Evolutionary conservation across 2,113 vertebrate species (phyloP).

Genomic region (Falcunculus frontatus): DNA sequence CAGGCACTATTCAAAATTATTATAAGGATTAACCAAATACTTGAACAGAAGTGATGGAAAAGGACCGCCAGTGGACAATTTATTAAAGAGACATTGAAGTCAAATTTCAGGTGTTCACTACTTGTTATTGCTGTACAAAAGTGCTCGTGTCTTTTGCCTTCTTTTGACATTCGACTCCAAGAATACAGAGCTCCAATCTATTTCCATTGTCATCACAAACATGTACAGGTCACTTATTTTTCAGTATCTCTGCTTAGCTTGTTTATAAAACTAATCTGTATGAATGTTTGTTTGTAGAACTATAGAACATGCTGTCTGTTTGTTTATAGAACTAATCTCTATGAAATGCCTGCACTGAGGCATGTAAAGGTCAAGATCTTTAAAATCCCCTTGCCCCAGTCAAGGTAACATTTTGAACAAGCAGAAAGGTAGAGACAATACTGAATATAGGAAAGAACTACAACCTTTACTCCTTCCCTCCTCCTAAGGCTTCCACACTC

Average conservation of each 20-base stretch:
- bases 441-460: not conserved
- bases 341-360: not conserved
- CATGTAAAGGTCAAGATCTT: constrained; percentile 18
- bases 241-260: not conserved
- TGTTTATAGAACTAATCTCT: not conserved
- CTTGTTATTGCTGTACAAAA: not conserved
- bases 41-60: not conserved
- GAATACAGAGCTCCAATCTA: not conserved
- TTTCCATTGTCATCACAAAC: not conserved
- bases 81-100: not conserved
- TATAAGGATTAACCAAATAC: not conserved
- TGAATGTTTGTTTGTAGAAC: not conserved
- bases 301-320: not conserved
- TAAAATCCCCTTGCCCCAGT: not conserved
- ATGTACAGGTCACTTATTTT: not conserved
- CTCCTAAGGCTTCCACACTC: not conserved
- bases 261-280: not conserved
- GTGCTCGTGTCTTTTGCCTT: not conserved
- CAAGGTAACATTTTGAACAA: not conserved
- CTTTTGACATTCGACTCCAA: not conserved
- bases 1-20: not conserved
- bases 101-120: not conserved
- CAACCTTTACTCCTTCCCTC: not conserved
- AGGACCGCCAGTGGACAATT: not conserved
- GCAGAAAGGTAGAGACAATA: not conserved